A percentile compares a stretch with the other conserved stretches of the same genome.
phyloP scores from a whole-genome alignment of 1,140 invertebrate species.

The Apis dorsata region DNA sequence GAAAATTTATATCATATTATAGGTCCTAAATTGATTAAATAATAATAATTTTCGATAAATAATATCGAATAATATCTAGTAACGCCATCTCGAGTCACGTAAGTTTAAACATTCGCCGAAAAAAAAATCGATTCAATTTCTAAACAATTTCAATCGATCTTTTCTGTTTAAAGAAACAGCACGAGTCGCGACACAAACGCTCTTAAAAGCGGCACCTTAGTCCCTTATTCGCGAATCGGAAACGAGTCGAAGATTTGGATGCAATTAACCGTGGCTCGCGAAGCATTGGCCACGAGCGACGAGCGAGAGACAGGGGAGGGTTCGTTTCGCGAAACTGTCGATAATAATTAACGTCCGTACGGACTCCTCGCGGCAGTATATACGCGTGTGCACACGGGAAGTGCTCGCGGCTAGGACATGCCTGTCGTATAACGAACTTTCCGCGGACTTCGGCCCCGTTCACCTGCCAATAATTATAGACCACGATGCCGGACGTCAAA shows the following conservation, averaged over 20 bases:
- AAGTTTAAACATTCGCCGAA: too few relatives aligned
- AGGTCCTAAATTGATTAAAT: too few relatives aligned
- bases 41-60: too few relatives aligned
- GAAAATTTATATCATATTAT: too few relatives aligned
- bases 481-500: conserved; percentile 29
- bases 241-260: conserved; percentile 42
- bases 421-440: conserved; percentile 64
- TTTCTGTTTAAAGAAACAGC: too few relatives aligned
- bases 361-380: conserved; percentile 30
- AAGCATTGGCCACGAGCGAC: conserved; percentile 51
- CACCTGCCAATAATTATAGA: conserved; percentile 67
- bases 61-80: too few relatives aligned
- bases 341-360: conserved; percentile 65
- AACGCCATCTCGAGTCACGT: too few relatives aligned
- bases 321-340: conserved; percentile 65
- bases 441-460: conserved; percentile 62
- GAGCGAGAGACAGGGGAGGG: conserved; percentile 41
- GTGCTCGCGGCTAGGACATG: conserved; percentile 57
- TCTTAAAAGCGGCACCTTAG: background rate
- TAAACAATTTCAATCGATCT: too few relatives aligned
- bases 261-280: conserved; percentile 56
- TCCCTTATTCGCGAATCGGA: background rate
- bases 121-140: too few relatives aligned
- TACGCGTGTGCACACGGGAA: conserved; percentile 48
- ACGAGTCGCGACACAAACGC: too few relatives aligned